Evolutionary conservation across 2,888 invertebrate genomes (phyloP).

Genomic region (Archips crataeganus): DNA sequence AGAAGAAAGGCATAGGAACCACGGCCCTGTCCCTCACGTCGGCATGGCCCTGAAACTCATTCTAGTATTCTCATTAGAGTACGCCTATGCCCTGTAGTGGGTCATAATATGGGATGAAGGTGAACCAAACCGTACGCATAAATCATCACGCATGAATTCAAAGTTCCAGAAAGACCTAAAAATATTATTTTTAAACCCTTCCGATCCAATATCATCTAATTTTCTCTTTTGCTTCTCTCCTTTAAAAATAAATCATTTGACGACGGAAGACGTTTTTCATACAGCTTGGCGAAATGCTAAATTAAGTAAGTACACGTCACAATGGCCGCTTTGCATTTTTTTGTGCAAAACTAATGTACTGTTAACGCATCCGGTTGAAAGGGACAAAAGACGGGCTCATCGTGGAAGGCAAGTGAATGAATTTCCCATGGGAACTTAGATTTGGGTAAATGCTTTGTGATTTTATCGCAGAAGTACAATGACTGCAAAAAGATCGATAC

Average conservation of each 20-base stretch:
- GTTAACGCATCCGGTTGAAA: conserved; percentile 34
- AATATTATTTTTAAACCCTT: too few relatives aligned
- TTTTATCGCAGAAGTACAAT: not conserved
- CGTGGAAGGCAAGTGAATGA: conserved; percentile 16
- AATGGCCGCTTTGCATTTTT: conserved; percentile 37
- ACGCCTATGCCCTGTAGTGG: too few relatives aligned
- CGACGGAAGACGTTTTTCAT: conserved; percentile 27
- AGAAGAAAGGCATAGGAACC: too few relatives aligned
- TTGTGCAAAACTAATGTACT: conserved; percentile 43
- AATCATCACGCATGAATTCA: too few relatives aligned
- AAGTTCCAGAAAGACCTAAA: too few relatives aligned
- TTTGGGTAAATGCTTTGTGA: not conserved
- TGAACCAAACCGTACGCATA: too few relatives aligned
- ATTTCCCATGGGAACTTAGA: conserved; percentile 1
- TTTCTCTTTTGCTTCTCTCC: not conserved
- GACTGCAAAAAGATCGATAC: too few relatives aligned
- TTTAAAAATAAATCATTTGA: conserved; percentile 8
- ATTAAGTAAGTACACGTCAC: conserved; percentile 23
- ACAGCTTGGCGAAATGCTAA: conserved; percentile 10
- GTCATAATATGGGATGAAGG: too few relatives aligned
- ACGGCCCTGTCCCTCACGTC: too few relatives aligned
- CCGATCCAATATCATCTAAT: not conserved
- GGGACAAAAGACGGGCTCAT: conserved; percentile 24
- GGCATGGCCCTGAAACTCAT: too few relatives aligned
- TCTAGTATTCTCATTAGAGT: too few relatives aligned